Conservation (phyloP, 2,888 invertebrate genomes). For the Microplitis manilae region DNA sequence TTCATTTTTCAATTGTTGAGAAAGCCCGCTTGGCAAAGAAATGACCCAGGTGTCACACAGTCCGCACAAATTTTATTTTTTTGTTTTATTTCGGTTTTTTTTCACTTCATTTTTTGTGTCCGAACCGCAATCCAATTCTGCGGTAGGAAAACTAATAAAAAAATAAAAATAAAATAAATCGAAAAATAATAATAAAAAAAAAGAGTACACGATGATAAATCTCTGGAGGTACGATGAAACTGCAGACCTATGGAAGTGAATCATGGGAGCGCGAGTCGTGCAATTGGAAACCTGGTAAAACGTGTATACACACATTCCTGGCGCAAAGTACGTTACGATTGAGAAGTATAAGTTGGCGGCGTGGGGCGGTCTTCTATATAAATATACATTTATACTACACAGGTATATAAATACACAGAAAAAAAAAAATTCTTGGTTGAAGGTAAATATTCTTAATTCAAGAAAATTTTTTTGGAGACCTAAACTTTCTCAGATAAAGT, state of each 20-base stretch:
- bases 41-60: conserved; percentile 35
- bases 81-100: conserved; percentile 3
- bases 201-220: conserved; percentile 40
- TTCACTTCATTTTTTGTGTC: background rate
- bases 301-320: background rate
- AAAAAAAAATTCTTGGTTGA: no score
- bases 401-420: conserved; percentile 16
- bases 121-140: conserved; percentile 41
- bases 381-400: conserved; percentile 7
- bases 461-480: no score
- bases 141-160: conserved; percentile 33
- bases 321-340: conserved; percentile 6
- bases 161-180: conserved; percentile 12
- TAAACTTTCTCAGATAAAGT: no score
- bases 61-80: conserved; percentile 14
- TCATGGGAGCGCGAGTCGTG: conserved; percentile 36
- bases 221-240: conserved; percentile 38
- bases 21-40: conserved; percentile 18
- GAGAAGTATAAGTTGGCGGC: conserved; percentile 27
- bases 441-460: no score
- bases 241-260: conserved; percentile 32
- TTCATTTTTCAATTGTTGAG: conserved; percentile 19
- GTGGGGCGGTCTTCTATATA: background rate
- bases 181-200: conserved; percentile 23
- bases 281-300: conserved; percentile 36